Evolutionary conservation across 2,888 invertebrate genomes (phyloP).

Genomic region (Hirtodrosophila duncani): DNA sequence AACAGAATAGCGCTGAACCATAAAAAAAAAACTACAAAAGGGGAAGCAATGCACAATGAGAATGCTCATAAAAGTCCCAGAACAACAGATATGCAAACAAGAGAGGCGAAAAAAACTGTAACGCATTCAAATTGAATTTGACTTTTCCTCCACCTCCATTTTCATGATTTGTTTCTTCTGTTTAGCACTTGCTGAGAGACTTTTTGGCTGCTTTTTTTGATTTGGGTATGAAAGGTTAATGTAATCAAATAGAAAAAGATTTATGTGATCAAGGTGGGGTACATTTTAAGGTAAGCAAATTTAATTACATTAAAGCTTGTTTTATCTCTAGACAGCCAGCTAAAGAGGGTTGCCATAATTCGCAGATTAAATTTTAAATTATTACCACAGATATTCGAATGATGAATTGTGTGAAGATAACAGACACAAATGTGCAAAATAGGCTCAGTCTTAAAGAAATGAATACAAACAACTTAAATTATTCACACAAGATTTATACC

Average conservation of each 20-base stretch:
- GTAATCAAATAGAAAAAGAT: constrained; percentile 38
- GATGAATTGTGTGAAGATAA: too few relatives aligned
- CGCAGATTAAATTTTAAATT: too few relatives aligned
- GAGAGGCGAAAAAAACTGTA: constrained; percentile 7
- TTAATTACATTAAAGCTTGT: too few relatives aligned
- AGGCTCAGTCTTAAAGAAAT: too few relatives aligned
- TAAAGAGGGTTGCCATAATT: too few relatives aligned
- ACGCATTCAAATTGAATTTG: constrained; percentile 32
- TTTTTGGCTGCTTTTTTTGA: constrained; percentile 18
- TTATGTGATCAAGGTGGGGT: too few relatives aligned
- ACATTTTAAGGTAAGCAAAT: too few relatives aligned
- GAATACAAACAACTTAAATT: too few relatives aligned
- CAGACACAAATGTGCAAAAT: too few relatives aligned
- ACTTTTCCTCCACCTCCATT: constrained; percentile 5
- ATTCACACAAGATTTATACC: too few relatives aligned
- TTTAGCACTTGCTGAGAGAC: constrained; percentile 27
- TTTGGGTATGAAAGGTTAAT: constrained; percentile 34
- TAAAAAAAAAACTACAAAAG: constrained; percentile 17
- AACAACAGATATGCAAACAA: constrained; percentile 24
- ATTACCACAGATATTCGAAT: too few relatives aligned
- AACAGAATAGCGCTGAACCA: background rate
- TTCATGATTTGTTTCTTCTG: constrained; percentile 5
- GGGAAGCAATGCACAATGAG: constrained; percentile 34
- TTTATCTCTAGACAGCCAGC: too few relatives aligned
- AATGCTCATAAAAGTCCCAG: constrained; percentile 38